Evolutionary conservation across 2,113 vertebrate species (phyloP).

Genomic region (Lophotis ruficrista): DNA sequence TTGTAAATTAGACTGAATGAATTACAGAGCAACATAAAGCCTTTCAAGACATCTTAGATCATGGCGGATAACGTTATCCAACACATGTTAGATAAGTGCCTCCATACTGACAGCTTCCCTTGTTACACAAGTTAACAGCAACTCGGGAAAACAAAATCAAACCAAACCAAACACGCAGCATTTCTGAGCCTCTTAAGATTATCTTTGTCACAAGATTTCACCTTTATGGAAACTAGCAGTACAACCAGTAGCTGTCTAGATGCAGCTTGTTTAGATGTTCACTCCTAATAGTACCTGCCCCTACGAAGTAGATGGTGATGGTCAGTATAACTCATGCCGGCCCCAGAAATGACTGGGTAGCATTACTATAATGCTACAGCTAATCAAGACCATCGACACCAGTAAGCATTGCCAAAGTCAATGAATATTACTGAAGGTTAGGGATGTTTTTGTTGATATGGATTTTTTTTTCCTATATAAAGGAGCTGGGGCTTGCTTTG

Average conservation of each 20-base stretch:
- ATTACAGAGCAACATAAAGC: conserved; percentile 45
- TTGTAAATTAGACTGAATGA: conserved; percentile 45
- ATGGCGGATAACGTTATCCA: not conserved
- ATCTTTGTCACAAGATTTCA: not conserved
- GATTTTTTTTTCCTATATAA: not conserved
- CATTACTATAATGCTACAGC: conserved; percentile 44
- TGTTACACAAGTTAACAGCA: conserved; percentile 4
- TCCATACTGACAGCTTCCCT: conserved; percentile 27
- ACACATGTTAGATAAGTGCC: conserved; percentile 15
- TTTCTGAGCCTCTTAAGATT: not conserved
- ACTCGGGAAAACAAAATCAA: conserved; percentile 54
- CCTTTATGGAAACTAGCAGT: not conserved
- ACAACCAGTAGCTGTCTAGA: not conserved
- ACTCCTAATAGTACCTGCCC: not conserved
- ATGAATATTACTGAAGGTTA: conserved; percentile 29
- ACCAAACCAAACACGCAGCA: not conserved
- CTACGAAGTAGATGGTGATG: not conserved
- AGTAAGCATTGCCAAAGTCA: conserved; percentile 15
- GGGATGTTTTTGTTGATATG: not conserved
- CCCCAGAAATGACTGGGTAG: conserved; percentile 11
- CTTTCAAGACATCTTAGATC: conserved; percentile 56
- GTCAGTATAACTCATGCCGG: not conserved
- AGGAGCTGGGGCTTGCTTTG: conserved; percentile 37
- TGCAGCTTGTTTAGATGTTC: not conserved
- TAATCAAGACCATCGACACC: conserved; percentile 44